Evolutionary conservation across 2,113 vertebrate species (phyloP).

Genomic region (Boulengeromyrus knoepffleri): DNA sequence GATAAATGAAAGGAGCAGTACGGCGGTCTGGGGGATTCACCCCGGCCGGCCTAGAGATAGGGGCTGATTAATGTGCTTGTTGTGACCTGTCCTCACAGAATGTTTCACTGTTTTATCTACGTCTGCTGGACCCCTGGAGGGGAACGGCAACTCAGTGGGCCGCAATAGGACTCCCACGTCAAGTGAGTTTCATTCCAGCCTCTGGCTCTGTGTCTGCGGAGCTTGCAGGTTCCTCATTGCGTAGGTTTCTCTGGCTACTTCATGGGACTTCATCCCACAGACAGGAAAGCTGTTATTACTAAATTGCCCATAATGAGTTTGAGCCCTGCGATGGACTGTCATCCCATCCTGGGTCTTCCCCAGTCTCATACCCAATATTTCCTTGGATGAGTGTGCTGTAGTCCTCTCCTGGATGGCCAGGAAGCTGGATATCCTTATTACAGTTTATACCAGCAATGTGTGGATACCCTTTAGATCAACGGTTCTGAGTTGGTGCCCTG

Average conservation of each 20-base stretch:
- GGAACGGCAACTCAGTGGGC: background rate
- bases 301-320: background rate
- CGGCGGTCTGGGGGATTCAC: background rate
- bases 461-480: background rate
- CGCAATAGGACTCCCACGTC: background rate
- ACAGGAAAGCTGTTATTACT: background rate
- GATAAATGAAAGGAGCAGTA: background rate
- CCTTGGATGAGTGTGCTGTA: background rate
- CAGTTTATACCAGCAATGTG: background rate
- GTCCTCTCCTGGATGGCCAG: background rate
- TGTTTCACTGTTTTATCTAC: background rate
- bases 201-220: background rate
- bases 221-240: background rate
- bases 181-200: background rate
- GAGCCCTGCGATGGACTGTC: background rate
- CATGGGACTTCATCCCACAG: background rate
- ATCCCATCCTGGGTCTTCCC: background rate
- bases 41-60: background rate
- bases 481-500: background rate
- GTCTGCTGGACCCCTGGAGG: background rate
- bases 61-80: background rate
- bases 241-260: background rate
- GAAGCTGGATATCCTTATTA: background rate
- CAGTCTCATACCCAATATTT: background rate
- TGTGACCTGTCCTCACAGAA: background rate